A percentile compares a stretch with the other conserved stretches of the same genome.
Conservation (phyloP, 2,113 vertebrate genomes). For the Hucho hucho region DNA sequence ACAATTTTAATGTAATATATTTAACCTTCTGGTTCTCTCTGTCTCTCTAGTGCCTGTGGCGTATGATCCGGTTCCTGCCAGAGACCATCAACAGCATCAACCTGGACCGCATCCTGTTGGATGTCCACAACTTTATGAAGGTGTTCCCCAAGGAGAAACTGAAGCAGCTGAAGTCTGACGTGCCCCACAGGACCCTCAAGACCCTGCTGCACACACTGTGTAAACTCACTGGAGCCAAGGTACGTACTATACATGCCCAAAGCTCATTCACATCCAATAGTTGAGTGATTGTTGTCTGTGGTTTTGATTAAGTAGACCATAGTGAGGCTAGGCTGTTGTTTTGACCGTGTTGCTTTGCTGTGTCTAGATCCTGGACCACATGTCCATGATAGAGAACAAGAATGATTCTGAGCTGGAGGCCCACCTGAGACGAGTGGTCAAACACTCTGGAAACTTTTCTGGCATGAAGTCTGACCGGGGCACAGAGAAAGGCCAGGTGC, state of each 20-base stretch:
- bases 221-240: conserved; percentile 92
- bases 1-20: too few species aligned
- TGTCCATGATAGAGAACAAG: conserved; percentile 97
- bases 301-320: too few species aligned
- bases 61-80: conserved; percentile 93
- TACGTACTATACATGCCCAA: conserved; percentile 43
- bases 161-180: conserved; percentile 92
- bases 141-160: conserved; percentile 96
- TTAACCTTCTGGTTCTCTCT: too few species aligned
- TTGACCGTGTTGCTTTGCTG: not conserved
- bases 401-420: conserved; percentile 95
- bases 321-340: not conserved
- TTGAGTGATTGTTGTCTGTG: too few species aligned
- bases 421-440: conserved; percentile 87
- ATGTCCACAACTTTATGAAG: conserved; percentile 97
- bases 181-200: conserved; percentile 93
- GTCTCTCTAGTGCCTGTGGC: conserved; percentile 88
- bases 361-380: conserved; percentile 90
- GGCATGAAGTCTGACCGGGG: conserved; percentile 86
- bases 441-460: conserved; percentile 80
- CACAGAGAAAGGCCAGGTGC: conserved; percentile 79
- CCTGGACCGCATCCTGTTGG: conserved; percentile 91
- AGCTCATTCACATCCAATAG: not conserved
- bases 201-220: conserved; percentile 92
- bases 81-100: conserved; percentile 92